phyloP scores from a whole-genome alignment of 1,140 invertebrate species.

The Drosophila kurseongensis region DNA sequence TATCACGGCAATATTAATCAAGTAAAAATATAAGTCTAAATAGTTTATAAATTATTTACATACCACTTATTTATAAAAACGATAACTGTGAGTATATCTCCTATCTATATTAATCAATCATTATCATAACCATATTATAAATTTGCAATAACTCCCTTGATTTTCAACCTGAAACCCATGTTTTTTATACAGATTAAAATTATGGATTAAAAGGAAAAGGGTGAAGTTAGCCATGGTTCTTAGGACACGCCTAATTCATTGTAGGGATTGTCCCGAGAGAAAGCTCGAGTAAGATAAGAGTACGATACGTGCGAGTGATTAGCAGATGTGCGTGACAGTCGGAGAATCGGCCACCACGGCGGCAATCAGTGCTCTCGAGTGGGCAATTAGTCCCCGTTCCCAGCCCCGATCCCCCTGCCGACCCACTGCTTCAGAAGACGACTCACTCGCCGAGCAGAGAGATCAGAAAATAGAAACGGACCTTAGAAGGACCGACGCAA shows the following conservation, averaged over 20 bases:
- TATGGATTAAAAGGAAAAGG: not conserved
- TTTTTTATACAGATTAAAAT: not conserved
- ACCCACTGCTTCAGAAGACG: constrained; percentile 31
- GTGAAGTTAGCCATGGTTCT: not conserved
- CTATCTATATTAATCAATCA: too few relatives aligned
- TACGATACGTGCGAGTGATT: constrained; percentile 48
- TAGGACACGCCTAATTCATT: not conserved
- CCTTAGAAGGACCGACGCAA: constrained; percentile 82
- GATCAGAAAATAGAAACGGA: constrained; percentile 87
- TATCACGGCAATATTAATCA: too few relatives aligned
- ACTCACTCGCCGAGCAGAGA: constrained; percentile 45
- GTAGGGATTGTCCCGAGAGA: constrained; percentile 19
- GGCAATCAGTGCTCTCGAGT: constrained; percentile 46
- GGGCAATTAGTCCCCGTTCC: constrained; percentile 10
- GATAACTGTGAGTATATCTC: too few relatives aligned
- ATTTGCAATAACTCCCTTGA: too few relatives aligned
- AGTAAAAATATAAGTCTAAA: too few relatives aligned
- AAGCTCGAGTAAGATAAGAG: constrained; percentile 22
- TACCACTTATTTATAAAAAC: too few relatives aligned
- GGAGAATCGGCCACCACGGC: constrained; percentile 14
- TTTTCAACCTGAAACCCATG: too few relatives aligned
- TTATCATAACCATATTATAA: too few relatives aligned
- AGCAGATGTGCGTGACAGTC: constrained; percentile 59
- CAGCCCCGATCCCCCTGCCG: not conserved
- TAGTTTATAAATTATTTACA: too few relatives aligned